phyloP scores from a whole-genome alignment of 2,113 vertebrate genomes.

The Lynx canadensis region DNA sequence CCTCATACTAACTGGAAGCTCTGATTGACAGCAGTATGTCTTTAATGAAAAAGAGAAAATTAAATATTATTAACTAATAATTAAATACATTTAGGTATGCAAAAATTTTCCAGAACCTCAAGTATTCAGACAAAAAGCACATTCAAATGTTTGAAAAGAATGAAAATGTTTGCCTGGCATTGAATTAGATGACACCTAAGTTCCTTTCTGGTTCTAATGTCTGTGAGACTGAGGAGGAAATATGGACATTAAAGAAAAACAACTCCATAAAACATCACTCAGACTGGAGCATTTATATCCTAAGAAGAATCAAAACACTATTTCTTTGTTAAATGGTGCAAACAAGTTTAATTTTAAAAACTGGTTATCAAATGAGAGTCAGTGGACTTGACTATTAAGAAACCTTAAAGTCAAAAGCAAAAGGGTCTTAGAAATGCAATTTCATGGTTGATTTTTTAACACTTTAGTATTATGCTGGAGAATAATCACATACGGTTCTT shows the following conservation, averaged over 20 bases:
- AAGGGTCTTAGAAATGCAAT: slow-evolving; percentile 61
- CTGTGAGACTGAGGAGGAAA: slow-evolving; percentile 8
- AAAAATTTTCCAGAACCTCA: background rate
- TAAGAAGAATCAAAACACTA: slow-evolving; percentile 47
- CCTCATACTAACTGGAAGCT: background rate
- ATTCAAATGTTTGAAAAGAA: slow-evolving; percentile 35
- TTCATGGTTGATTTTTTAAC: slow-evolving; percentile 67
- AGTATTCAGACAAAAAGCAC: background rate
- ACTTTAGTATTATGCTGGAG: slow-evolving; percentile 13
- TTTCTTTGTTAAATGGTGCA: slow-evolving; percentile 66
- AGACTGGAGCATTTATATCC: slow-evolving; percentile 13
- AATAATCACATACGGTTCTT: slow-evolving; percentile 5
- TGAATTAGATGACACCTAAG: background rate
- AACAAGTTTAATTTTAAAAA: slow-evolving; percentile 69
- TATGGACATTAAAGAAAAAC: slow-evolving; percentile 35
- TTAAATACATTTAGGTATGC: background rate
- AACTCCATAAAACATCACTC: background rate
- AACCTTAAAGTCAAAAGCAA: slow-evolving; percentile 50
- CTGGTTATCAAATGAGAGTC: slow-evolving; percentile 51
- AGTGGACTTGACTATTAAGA: slow-evolving; percentile 52
- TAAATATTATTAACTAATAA: slow-evolving; percentile 45
- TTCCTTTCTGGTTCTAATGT: background rate
- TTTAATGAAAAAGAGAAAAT: slow-evolving; percentile 44
- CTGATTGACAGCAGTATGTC: background rate
- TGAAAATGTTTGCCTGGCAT: background rate